Base-by-base conservation (phyloP, 2,113 vertebrate genomes). In the Narcine bancroftii region DNA sequence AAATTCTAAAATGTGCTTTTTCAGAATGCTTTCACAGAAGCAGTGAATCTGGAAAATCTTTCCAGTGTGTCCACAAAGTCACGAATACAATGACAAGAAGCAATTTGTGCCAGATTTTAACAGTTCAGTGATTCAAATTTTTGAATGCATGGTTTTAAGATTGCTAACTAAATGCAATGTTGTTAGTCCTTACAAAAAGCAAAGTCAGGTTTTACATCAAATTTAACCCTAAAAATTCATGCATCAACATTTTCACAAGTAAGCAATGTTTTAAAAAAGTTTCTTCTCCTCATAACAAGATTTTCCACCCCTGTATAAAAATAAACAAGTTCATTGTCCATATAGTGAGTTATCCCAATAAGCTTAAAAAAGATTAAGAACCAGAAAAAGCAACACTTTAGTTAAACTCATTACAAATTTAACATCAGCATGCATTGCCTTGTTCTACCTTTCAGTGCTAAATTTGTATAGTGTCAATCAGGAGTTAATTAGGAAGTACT, bases 201-300 rank as follows among this genome's bases (percentile, higher is more conserved):
- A 91, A 39, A 0, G 36, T 33, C 79, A 60, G 29, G 81, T 60
- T 60, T 60, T 33, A n/a, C n/a, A 91, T 66, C 65, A 69, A 60
- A 39, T 69, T 69, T 45, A 91, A 47, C 89, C 89, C 36, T 39
- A 45, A 91, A 91, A 91, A 91, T 91, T 42, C 87, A 91, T 91
- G 89, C 63, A 63, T 91, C 69, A 91, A 91, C 89, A 91, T 24
- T 69, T 66, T 29, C 26, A 91, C 89, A 91, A 91, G 66, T 91
- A 65, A 69, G 63, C 63, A 91, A 91, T 69, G 66, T 91, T 89
- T n/a, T 89, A 39, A 89, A 87, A 45, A 85, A 6, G 4, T 85
- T 69, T 79, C 39, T 69, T 65, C 42, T 91, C 39, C 39, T 91
- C 69, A 69, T 69, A 91, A 91, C 89, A 83, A 47, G 79, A 10